phyloP scores from a whole-genome alignment of 2,113 vertebrate genomes.

The Acanthisitta chloris region DNA sequence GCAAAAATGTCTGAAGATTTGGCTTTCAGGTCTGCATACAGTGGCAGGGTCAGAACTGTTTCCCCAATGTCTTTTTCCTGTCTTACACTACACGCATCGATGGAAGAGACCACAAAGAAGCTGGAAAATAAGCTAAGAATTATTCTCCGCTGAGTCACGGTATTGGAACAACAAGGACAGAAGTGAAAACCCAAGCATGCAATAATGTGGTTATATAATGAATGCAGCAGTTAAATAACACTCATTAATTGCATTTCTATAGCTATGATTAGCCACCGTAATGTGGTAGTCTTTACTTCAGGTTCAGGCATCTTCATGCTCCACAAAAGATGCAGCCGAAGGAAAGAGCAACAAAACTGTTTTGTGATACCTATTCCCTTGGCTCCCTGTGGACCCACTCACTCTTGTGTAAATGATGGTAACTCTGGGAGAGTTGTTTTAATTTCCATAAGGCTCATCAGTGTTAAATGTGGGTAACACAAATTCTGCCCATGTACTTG shows the following conservation, averaged over 20 bases:
- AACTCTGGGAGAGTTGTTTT: background rate
- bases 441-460: background rate
- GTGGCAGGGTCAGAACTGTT: background rate
- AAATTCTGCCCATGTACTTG: background rate
- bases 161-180: background rate
- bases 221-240: background rate
- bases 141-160: background rate
- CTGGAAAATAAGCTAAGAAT: background rate
- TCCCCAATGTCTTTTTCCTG: background rate
- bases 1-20: background rate
- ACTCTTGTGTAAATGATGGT: rapidly evolving
- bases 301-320: background rate
- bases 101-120: background rate
- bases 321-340: background rate
- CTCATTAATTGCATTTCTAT: background rate
- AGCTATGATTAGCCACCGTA: background rate
- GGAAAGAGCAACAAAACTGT: background rate
- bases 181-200: background rate
- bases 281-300: background rate
- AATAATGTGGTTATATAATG: background rate
- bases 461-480: background rate
- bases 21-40: background rate
- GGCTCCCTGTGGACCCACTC: background rate
- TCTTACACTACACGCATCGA: background rate
- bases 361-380: background rate